Conservation (phyloP, 2,113 vertebrate species). For the Zosterops japonicus region DNA sequence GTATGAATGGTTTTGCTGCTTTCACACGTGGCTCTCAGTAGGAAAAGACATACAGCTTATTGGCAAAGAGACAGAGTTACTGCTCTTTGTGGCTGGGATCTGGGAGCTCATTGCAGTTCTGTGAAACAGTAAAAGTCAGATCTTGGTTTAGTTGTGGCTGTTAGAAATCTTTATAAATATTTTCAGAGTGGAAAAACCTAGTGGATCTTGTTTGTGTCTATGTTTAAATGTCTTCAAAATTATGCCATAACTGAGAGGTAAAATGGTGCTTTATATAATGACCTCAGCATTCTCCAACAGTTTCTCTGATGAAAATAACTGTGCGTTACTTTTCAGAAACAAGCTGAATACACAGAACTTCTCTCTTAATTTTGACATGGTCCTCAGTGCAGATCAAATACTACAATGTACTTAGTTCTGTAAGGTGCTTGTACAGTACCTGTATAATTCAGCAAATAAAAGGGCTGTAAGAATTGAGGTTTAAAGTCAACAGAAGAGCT, state of each 20-base stretch:
- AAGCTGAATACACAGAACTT: not conserved
- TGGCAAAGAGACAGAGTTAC: not conserved
- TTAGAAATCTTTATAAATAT: conserved; percentile 58
- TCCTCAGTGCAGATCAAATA: not conserved
- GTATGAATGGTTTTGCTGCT: not conserved
- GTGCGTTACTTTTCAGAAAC: not conserved
- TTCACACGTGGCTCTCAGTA: not conserved
- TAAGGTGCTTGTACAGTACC: not conserved
- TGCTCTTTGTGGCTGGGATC: not conserved
- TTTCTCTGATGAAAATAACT: not conserved
- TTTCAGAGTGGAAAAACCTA: conserved; percentile 44
- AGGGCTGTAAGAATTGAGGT: not conserved
- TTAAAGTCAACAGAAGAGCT: not conserved
- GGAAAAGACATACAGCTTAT: not conserved
- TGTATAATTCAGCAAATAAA: not conserved
- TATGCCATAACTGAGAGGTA: not conserved
- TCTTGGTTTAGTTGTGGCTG: conserved; percentile 40
- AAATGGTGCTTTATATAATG: not conserved
- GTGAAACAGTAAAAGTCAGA: conserved; percentile 55
- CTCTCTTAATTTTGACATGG: not conserved
- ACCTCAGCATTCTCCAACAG: not conserved
- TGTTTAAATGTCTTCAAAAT: not conserved
- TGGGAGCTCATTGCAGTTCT: not conserved
- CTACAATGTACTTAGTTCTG: not conserved
- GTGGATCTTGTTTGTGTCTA: not conserved